Conservation (phyloP, 2,113 vertebrate species). For the Ramphastos sulfuratus region DNA sequence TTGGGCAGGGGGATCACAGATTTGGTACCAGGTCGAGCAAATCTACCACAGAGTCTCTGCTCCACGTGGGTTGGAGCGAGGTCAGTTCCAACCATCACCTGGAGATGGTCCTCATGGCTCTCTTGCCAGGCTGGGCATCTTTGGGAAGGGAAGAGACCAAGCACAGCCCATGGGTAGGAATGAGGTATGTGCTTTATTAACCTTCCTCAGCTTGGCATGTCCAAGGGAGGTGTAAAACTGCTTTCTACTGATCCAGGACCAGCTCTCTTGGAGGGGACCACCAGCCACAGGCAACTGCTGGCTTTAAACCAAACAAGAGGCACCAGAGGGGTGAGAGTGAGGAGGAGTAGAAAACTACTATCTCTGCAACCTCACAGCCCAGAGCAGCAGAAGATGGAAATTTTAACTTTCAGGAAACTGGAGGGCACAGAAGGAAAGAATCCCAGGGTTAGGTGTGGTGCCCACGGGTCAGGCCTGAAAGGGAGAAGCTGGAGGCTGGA, state of each 20-base stretch:
- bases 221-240: background rate
- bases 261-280: background rate
- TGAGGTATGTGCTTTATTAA: constrained; percentile 28
- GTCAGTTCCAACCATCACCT: background rate
- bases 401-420: background rate
- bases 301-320: rapidly evolving
- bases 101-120: background rate
- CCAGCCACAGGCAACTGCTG: background rate
- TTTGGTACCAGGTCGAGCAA: background rate
- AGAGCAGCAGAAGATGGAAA: background rate
- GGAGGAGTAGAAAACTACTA: rapidly evolving
- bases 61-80: background rate
- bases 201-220: rapidly evolving
- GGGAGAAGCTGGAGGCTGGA: background rate
- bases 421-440: background rate
- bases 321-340: background rate
- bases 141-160: rapidly evolving
- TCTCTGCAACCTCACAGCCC: background rate
- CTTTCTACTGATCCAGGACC: background rate
- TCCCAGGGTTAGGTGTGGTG: rapidly evolving
- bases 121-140: background rate
- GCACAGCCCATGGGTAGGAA: rapidly evolving
- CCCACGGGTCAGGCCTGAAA: background rate
- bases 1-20: rapidly evolving
- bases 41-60: background rate